Conservation (phyloP, 2,113 vertebrate genomes). For the Lamprotornis superbus region DNA sequence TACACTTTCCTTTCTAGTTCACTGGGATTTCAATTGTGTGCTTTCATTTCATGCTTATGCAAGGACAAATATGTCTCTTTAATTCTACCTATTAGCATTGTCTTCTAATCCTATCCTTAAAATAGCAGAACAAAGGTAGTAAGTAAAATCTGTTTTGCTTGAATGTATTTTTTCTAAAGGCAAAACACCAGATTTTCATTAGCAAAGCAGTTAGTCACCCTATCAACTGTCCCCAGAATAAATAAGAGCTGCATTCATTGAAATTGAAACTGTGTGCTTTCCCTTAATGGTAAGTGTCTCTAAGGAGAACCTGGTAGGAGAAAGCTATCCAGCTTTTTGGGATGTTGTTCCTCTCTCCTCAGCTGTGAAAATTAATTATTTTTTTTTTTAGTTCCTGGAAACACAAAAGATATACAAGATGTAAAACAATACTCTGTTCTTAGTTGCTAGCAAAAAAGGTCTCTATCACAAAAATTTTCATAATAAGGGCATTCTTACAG, state of each 20-base stretch:
- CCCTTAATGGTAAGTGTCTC: conserved; percentile 51
- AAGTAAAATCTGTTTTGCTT: conserved; percentile 41
- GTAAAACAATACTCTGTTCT: not conserved
- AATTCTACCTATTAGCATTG: conserved; percentile 10
- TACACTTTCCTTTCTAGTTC: not conserved
- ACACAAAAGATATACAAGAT: not conserved
- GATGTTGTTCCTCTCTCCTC: conserved; percentile 45
- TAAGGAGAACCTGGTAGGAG: conserved; percentile 13
- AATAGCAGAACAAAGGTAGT: conserved; percentile 26
- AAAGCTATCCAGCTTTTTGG: conserved; percentile 52
- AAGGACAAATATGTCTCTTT: conserved; percentile 2
- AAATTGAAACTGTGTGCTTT: conserved; percentile 56
- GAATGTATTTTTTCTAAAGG: conserved; percentile 43
- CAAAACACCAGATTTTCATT: conserved; percentile 45
- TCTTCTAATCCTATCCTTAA: conserved; percentile 28
- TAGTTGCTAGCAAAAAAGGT: not conserved
- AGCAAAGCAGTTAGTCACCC: conserved; percentile 64
- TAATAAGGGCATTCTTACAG: not conserved
- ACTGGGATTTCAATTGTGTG: not conserved
- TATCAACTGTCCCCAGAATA: conserved; percentile 62
- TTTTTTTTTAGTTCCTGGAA: not conserved
- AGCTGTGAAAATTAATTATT: not conserved
- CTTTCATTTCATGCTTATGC: conserved; percentile 31
- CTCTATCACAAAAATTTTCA: not conserved
- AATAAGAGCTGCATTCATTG: conserved; percentile 58